Conservation (phyloP, 1,140 invertebrate species). For the Agraylea sexmaculata region DNA sequence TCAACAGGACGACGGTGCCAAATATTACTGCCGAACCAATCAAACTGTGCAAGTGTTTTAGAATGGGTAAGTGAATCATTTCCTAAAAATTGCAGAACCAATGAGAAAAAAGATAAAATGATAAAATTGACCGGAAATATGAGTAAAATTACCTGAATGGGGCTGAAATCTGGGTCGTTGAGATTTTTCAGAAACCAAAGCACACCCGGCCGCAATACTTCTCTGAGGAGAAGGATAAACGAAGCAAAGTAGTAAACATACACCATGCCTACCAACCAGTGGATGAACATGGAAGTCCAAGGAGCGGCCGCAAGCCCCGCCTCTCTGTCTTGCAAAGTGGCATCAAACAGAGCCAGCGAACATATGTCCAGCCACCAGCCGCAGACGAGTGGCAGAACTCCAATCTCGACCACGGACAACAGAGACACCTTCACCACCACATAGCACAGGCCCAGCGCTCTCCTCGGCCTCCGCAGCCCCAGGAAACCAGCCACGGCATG, state of each 20-base stretch:
- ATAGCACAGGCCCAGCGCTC: slow-evolving; percentile 87
- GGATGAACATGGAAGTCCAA: slow-evolving; percentile 94
- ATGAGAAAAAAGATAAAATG: background rate
- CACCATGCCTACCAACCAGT: slow-evolving; percentile 99
- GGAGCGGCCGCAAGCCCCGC: slow-evolving; percentile 79
- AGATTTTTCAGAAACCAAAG: slow-evolving; percentile 94
- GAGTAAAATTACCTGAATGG: slow-evolving; percentile 63
- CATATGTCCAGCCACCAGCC: slow-evolving; percentile 99
- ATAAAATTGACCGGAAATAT: background rate
- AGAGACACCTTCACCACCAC: slow-evolving; percentile 95
- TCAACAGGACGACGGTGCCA: slow-evolving; percentile 87
- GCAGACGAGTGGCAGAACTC: slow-evolving; percentile 90
- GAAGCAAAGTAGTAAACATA: slow-evolving; percentile 99
- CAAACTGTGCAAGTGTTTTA: slow-evolving; percentile 79
- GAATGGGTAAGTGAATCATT: slow-evolving; percentile 95
- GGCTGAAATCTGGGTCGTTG: slow-evolving; percentile 98
- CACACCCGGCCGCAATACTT: slow-evolving; percentile 90
- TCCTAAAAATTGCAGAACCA: slow-evolving; percentile 40
- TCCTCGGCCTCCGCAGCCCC: slow-evolving; percentile 65
- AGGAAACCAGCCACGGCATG: slow-evolving; percentile 68
- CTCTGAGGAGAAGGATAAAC: slow-evolving; percentile 84
- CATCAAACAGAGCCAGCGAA: slow-evolving; percentile 89
- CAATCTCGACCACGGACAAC: slow-evolving; percentile 88
- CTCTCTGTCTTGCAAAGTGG: slow-evolving; percentile 77
- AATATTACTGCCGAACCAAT: slow-evolving; percentile 91